These are phyloP conservation scores for Triplophysa rosa DNA, from an alignment of 2,113 vertebrate genomes.

Conservation along the genomic window DNA sequence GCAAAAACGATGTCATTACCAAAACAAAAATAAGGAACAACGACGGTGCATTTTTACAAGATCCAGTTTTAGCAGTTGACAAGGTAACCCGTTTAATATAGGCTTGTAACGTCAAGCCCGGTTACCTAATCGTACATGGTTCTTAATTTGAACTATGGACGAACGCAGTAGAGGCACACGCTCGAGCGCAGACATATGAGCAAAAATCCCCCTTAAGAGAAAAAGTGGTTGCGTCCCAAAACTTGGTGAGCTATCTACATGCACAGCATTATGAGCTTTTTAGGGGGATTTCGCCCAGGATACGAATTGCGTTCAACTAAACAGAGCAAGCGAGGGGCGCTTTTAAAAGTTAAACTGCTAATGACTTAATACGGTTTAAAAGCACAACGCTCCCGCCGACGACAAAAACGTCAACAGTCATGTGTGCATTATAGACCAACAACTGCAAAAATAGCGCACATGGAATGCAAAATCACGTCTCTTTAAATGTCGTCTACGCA, in stretches of 20 bases:
- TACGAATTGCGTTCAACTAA: too few species aligned
- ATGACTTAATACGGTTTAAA: too few species aligned
- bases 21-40: conserved; percentile 55
- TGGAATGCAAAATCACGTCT: background rate
- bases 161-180: conserved; percentile 21
- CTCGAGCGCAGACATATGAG: background rate
- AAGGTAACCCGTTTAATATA: conserved; percentile 60
- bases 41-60: conserved; percentile 59
- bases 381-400: too few species aligned
- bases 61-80: conserved; percentile 52
- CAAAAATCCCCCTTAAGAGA: conserved; percentile 29
- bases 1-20: background rate
- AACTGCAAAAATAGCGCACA: background rate
- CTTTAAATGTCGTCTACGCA: background rate
- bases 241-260: background rate
- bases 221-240: conserved; percentile 2
- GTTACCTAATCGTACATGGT: conserved; percentile 64
- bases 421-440: background rate
- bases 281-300: background rate
- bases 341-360: too few species aligned
- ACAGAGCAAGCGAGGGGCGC: too few species aligned
- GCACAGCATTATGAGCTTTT: background rate
- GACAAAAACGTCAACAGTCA: too few species aligned
- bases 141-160: conserved; percentile 53
- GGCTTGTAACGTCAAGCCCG: conserved; percentile 63